Percentiles rank a stretch among this genome's conserved stretches.
Conservation (phyloP, 92 coral and sea anemone species). For the Palythoa heliodiscus region DNA sequence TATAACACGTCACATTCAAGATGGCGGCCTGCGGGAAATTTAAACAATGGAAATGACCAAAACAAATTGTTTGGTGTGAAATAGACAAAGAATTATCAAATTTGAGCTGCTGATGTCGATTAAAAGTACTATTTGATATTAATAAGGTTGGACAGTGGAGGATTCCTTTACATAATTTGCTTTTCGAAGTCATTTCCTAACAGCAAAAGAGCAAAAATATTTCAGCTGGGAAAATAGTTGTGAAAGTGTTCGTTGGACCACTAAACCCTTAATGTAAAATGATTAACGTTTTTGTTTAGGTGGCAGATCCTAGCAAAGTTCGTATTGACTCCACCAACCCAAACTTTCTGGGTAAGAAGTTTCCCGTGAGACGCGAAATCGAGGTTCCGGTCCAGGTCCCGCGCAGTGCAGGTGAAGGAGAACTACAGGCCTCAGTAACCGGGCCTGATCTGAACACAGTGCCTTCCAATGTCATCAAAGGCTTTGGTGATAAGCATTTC, state of each 20-base stretch:
- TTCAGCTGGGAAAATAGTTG: too few species aligned
- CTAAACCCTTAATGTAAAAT: too few species aligned
- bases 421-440: conserved; percentile 73
- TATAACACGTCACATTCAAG: too few species aligned
- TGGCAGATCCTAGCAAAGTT: conserved; percentile 83
- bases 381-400: conserved; percentile 91
- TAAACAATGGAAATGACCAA: too few species aligned
- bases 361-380: conserved; percentile 75
- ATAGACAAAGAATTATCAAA: too few species aligned
- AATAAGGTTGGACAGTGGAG: too few species aligned
- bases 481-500: conserved; percentile 78
- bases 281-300: conserved; percentile 20
- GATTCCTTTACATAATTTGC: too few species aligned
- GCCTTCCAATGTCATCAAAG: conserved; percentile 78
- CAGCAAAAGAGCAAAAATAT: background rate
- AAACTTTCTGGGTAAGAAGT: conserved; percentile 57
- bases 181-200: background rate
- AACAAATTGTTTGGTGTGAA: too few species aligned
- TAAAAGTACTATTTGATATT: too few species aligned
- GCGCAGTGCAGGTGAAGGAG: conserved; percentile 94
- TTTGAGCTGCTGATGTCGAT: too few species aligned
- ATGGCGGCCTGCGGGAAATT: too few species aligned
- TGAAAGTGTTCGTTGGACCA: too few species aligned
- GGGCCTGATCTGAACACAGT: conserved; percentile 81
- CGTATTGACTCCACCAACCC: conserved; percentile 57